Conservation (phyloP, 1,140 invertebrate genomes). For the Aphelenchoides fujianensis region DNA sequence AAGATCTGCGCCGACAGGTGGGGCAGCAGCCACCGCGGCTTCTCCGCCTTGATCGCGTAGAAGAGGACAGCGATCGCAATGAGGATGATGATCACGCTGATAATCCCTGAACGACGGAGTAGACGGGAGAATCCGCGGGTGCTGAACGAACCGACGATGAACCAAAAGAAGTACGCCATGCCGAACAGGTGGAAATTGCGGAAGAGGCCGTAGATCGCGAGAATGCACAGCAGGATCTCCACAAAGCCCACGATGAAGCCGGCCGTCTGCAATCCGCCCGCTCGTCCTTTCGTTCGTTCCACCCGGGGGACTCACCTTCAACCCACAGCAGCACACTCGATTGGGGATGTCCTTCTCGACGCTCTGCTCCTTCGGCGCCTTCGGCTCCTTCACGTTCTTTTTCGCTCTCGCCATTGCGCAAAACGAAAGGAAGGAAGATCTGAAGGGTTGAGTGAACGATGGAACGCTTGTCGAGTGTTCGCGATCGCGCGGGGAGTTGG, state of each 20-base stretch:
- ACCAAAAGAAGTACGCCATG: constrained; percentile 57
- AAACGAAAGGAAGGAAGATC: too few relatives aligned
- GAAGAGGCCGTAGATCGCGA: constrained; percentile 58
- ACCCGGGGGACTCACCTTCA: constrained; percentile 35
- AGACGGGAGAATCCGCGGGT: too few relatives aligned
- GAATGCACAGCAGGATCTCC: constrained; percentile 56
- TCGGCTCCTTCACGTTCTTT: constrained; percentile 8
- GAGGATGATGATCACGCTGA: constrained; percentile 57
- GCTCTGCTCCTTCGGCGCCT: constrained; percentile 15
- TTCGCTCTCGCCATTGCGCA: neutral
- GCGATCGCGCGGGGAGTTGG: too few relatives aligned
- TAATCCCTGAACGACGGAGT: constrained; percentile 48
- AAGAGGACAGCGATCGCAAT: constrained; percentile 55
- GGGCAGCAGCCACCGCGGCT: constrained; percentile 55
- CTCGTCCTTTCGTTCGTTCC: too few relatives aligned
- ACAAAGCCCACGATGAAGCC: constrained; percentile 60
- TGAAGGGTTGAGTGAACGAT: too few relatives aligned
- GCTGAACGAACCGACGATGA: constrained; percentile 55
- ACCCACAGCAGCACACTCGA: constrained; percentile 45
- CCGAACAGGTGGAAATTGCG: constrained; percentile 59
- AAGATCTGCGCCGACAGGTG: constrained; percentile 61
- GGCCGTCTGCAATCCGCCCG: constrained; percentile 52
- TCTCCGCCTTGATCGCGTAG: constrained; percentile 60
- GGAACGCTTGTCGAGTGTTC: too few relatives aligned
- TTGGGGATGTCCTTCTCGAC: constrained; percentile 23